Base-by-base conservation (phyloP, 2,113 vertebrate genomes). In the Ornithorhynchus anatinus region DNA sequence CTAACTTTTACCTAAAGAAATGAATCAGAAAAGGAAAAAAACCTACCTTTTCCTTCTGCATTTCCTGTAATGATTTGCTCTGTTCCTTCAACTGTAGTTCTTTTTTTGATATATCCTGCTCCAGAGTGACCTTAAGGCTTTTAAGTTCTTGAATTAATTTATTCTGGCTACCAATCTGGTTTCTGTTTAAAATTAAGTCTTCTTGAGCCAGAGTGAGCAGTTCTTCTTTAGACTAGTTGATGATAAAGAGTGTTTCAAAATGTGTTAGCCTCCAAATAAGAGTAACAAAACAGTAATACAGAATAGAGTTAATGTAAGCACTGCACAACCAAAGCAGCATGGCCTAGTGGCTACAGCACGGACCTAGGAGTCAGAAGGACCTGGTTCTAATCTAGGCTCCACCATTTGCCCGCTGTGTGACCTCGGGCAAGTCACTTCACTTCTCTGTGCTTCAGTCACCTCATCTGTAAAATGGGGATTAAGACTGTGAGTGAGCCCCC, bases 121-220 rank as follows among this genome's bases (percentile, higher is more conserved):
- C 94, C 90, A 97, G 64, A 0, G 84, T 16, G 23, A 81, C 59
- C 37, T 87, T 92, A 27, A 80, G 59, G 22, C 87, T 85, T 78
- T 95, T 95, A 48, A 97, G 85, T 19, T 97, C 95, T 81, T 96
- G 94, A 73, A 97, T 93, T 81, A 94, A 90, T 75, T 94, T 91
- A 75, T 93, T 95, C 47, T 84, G 92, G 81, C 80, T 88, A 40
- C 89, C 92, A 81, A 96, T 94, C 87, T 95, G 93, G 86, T 93
- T 97, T 80, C 85, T 92, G 70, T 94, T 97, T 83, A 95, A 93
- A 73, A 95, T 91, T 79, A 98, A 81, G 80, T 99, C 97, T 76
- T 99, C 98, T 78, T 98, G 95, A 60, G 94, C 89, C 74, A 96
- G 20, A 53, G 86, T 86, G 79, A 98, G 89, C 88, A 97, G 99